Evolutionary conservation across 53 echinoderm and acorn worm species (phyloP), one percentile per base, ranked within the genome.

Genomic region (Luidia sarsii): DNA sequence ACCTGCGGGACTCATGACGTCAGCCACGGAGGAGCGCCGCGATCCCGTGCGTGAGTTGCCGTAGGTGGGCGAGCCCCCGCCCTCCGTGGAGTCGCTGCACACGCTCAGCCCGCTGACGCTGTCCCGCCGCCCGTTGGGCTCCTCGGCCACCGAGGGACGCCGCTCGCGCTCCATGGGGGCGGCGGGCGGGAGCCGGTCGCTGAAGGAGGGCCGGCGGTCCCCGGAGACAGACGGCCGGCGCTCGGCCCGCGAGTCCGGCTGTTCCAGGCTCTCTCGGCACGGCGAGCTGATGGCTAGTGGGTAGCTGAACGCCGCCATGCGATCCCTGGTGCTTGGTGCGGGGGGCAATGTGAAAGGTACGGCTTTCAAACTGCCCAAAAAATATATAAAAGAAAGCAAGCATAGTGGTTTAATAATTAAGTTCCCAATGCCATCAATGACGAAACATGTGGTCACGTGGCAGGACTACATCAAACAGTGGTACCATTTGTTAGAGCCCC

Each of bases 341-440:
- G 95, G 90, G 0, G 95, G 90, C 30, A 95, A 64, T 36, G 95
- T 95, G 49, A 95, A 95, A 5, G 92, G 95, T 2, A 95, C 95
- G 22, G 92, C 81, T 87, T 95, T 95, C 70, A 95, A 77, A 48
- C 95, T 95, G 92, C 14, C n/a, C n/a, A n/a, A n/a, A n/a, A n/a
- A n/a, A n/a, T n/a, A n/a, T n/a, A n/a, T n/a, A n/a, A n/a, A n/a
- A n/a, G n/a, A n/a, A n/a, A n/a, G n/a, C n/a, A n/a, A n/a, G n/a
- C n/a, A n/a, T n/a, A n/a, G n/a, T n/a, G n/a, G n/a, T n/a, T n/a
- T n/a, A n/a, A n/a, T n/a, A n/a, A n/a, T n/a, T n/a, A n/a, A n/a
- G n/a, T n/a, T n/a, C n/a, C n/a, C n/a, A n/a, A n/a, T n/a, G n/a
- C n/a, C n/a, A n/a, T n/a, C n/a, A n/a, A n/a, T n/a, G n/a, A n/a